Evolutionary conservation across 2,888 invertebrate genomes (phyloP).

Genomic region (Microplitis manilae): DNA sequence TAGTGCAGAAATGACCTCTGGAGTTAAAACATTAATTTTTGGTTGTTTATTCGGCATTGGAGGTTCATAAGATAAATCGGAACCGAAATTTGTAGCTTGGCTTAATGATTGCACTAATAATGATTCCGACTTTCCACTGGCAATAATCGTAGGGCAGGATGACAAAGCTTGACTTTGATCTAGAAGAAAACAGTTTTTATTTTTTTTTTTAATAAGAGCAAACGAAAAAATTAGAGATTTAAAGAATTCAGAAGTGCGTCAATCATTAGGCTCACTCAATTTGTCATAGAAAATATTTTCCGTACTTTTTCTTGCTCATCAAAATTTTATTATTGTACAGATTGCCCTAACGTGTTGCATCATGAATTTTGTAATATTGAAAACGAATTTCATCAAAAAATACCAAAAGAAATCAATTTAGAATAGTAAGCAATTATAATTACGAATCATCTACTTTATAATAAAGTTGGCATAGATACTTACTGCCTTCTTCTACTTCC

Average conservation of each 20-base stretch:
- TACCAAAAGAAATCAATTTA: too few relatives aligned
- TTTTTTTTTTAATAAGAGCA: background rate
- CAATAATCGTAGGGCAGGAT: background rate
- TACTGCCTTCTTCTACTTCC: too few relatives aligned
- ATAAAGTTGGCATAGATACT: background rate
- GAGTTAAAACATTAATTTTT: slow-evolving; percentile 39
- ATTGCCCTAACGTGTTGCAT: too few relatives aligned
- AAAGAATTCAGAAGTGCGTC: too few relatives aligned
- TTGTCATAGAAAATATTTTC: too few relatives aligned
- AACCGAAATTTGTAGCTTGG: slow-evolving; percentile 28
- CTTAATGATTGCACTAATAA: slow-evolving; percentile 7
- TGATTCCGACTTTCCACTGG: background rate
- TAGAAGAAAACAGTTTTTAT: slow-evolving; percentile 1
- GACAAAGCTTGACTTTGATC: slow-evolving; percentile 5
- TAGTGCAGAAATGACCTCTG: slow-evolving; percentile 39
- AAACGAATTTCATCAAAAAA: too few relatives aligned
- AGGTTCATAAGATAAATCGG: slow-evolving; percentile 32
- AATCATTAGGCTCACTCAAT: too few relatives aligned
- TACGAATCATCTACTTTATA: background rate
- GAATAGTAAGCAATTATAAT: too few relatives aligned
- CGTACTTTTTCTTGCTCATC: too few relatives aligned
- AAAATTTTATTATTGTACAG: too few relatives aligned
- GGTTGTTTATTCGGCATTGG: slow-evolving; percentile 23
- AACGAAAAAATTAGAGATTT: too few relatives aligned
- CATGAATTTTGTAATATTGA: too few relatives aligned